Evolutionary conservation across 2,113 vertebrate species (phyloP), one percentile per base, ranked within the genome.

Genomic region (Alectura lathami): DNA sequence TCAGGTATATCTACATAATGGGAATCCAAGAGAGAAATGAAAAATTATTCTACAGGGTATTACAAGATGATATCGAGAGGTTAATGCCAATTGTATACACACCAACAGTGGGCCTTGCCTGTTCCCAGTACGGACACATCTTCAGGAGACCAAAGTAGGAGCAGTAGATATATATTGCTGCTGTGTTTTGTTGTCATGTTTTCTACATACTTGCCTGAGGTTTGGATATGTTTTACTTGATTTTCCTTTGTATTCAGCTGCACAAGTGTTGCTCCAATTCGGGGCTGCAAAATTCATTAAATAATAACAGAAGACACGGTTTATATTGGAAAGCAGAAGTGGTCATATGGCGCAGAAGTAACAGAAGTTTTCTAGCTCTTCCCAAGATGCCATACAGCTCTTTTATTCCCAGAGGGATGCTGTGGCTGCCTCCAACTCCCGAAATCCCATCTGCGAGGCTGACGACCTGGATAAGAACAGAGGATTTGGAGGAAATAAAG

Each of bases 61-160:
- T 99, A 57, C 99, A 99, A 97, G 99, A 99, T 54, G 99, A 99
- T 47, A 99, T 99, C 0, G 99, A 99, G 94, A 97, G 97, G 36
- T 43, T 99, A 8, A 99, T 99, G 99, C 99, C 99, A 1, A 99
- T 99, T 32, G 99, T 99, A 4, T 99, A 99, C 95, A 99, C 99
- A 0, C 99, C 99, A 7, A 99, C 99, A 7, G 99, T 99, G 11
- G 99, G 99, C 26, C 98, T 99, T 60, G 99, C 99, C 81, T 99
- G 99, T 92, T 98, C 98, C 32, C 99, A 99, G n/a, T 99, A 99
- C 9, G 99, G 99, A 27, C 99, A 99, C 96, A 99, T 99, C 95
- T 99, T 99, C 96, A 98, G 99, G 90, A 98, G 99, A 93, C 99
- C 99, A 51, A 99, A 99, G 99, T 99, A 98, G 99, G 98, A 17